Evolutionary conservation across 2,113 vertebrate species (phyloP), one percentile per base, ranked within the genome.

Genomic region (Neoarius graeffei): DNA sequence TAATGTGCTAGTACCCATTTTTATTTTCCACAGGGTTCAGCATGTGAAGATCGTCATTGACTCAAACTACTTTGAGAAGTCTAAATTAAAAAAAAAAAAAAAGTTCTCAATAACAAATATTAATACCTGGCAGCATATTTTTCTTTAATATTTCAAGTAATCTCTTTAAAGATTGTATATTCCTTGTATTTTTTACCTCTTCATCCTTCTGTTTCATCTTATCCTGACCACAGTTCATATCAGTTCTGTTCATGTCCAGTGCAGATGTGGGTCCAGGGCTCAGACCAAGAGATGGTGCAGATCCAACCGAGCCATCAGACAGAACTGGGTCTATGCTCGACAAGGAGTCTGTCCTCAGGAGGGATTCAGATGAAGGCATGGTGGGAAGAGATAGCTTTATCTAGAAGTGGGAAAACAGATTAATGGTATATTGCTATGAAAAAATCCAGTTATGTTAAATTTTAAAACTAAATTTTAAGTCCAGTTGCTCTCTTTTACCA

Each of bases 141-240:
- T 74, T 2, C 27, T 42, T 76, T 76, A 9, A 50, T 76, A 13
- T 76, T 25, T 52, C 13, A n/a, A 7, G 0, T n/a, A 54, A 20
- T 54, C 50, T n/a, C 25, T 54, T n/a, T 77, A n/a, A 13, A 77
- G 11, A 25, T 5, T 67, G 6, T 42, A 62, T 85, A 19, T 50
- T 76, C 30, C 25, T 62, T 8, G 23, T 0, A 42, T 35, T 42
- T 50, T 27, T 11, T 15, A 96, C 97, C 93, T 97, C 96, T 89
- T 93, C 94, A 86, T 94, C 93, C 91, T 97, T 96, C 69, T 96
- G 94, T 87, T 96, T 96, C 5, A 97, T 95, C 85, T 96, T 95
- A 85, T 97, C 96, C 66, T 96, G 95, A 1, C 93, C 94, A 82
- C 95, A 95, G 86, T 93, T 95, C 3, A 94, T 92, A 83, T 97